Evolutionary conservation across 2,888 invertebrate species (phyloP), one percentile per base, ranked within the genome.

Genomic region (Lasioglossum lativentre): DNA sequence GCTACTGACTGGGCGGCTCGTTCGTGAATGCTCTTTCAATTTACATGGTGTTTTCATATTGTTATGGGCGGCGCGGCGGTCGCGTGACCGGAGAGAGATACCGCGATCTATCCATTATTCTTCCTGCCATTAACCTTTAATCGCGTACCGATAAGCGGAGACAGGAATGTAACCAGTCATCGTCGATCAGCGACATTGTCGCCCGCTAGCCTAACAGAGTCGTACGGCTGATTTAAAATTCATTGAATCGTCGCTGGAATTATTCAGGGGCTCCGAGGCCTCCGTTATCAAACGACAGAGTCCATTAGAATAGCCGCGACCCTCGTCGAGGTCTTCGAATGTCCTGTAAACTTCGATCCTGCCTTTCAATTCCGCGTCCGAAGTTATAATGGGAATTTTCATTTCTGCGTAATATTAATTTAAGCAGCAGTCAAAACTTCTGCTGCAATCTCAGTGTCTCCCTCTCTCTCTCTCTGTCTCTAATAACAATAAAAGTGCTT

Each of bases 51-150:
- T 66, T 66, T 66, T 34, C 63, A 66, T 66, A 66, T 30, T 19
- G 63, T 66, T 66, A 30, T 30, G 63, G 63, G 30, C 30, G 34
- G 4, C 14, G 27, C 52, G 10, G 19, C 30, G 6, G 63, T 79
- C 40, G 77, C 84, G 74, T 78, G 77, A 78, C 82, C 23, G 30
- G 27, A 12, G 4, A 38, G 56, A 52, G 23, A 52, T 76, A 83
- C 66, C 66, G n/a, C 19, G 16, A 38, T 27, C 30, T 14, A 75
- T 82, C 74, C 59, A 75, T 66, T 78, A 75, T 78, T 66, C 74
- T 23, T 47, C 23, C 73, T 70, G 85, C 38, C 76, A 79, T 85
- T 82, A 83, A 86, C 76, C 74, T 78, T 85, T 82, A 72, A 79
- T 77, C 71, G 59, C 8, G 14, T 30, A 16, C 30, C 70, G 86